phyloP scores from a whole-genome alignment of 2,113 vertebrate species.

The Mustelus asterias region DNA sequence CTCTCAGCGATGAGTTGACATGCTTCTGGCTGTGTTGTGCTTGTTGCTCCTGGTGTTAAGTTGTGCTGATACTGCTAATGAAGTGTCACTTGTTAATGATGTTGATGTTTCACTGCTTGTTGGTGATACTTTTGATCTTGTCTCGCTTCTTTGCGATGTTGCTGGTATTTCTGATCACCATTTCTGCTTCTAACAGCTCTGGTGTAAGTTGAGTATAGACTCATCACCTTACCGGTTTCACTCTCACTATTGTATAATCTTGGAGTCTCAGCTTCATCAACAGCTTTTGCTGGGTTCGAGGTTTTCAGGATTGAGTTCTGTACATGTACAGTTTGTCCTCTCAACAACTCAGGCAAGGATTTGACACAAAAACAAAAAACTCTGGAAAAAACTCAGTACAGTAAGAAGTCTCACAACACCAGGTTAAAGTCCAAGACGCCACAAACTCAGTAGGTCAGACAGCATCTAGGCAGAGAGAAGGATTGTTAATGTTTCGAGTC shows the following conservation, averaged over 20 bases:
- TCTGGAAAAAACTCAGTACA: too few species aligned
- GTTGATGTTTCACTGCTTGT: background rate
- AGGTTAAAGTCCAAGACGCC: too few species aligned
- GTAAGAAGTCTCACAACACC: too few species aligned
- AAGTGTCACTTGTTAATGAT: background rate
- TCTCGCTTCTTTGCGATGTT: too few species aligned
- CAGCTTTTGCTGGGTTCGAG: background rate
- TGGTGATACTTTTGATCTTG: background rate
- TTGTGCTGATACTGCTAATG: background rate
- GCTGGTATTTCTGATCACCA: too few species aligned
- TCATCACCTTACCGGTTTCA: background rate
- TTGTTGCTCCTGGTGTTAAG: background rate
- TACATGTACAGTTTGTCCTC: too few species aligned
- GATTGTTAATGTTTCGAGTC: too few species aligned
- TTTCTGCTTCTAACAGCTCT: background rate
- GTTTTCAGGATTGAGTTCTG: background rate
- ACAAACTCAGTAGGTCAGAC: too few species aligned
- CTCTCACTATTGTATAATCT: background rate
- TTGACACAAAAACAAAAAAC: too few species aligned
- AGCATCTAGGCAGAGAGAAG: too few species aligned
- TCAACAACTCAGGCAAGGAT: background rate
- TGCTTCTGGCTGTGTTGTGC: background rate
- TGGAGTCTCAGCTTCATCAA: background rate
- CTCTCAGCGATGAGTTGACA: background rate
- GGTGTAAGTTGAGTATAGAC: background rate